phyloP scores from a whole-genome alignment of 2,797 vertebrate genomes.

The Hapalemur alaotrensis region DNA sequence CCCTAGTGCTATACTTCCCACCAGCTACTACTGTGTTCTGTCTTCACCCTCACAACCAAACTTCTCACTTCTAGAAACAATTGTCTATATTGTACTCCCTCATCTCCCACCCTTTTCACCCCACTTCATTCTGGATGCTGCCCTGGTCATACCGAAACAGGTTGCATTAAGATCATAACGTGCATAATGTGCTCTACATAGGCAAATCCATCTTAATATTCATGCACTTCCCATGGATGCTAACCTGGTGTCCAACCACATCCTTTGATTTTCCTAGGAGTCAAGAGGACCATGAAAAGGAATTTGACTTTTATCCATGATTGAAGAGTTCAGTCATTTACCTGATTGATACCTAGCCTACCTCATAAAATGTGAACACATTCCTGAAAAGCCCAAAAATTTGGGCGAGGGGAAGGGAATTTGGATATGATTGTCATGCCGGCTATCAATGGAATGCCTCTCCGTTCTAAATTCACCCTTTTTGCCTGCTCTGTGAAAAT shows the following conservation, averaged over 20 bases:
- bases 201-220: neutral
- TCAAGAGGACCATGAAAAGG: neutral
- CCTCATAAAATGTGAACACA: neutral
- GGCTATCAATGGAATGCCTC: neutral
- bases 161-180: neutral
- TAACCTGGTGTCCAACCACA: neutral
- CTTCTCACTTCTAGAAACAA: neutral
- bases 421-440: neutral
- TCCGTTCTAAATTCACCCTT: neutral
- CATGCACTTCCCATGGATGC: neutral
- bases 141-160: neutral
- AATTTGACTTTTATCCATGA: constrained; percentile 16
- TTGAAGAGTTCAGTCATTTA: neutral
- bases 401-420: neutral
- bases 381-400: neutral
- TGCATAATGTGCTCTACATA: neutral
- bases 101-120: neutral
- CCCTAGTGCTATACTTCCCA: neutral
- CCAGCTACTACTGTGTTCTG: neutral
- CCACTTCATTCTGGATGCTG: neutral
- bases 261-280: neutral
- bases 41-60: neutral
- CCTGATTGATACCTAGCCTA: neutral
- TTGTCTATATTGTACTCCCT: neutral
- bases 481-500: neutral